Conservation (phyloP, 1,140 invertebrate species). For the Helicoverpa zea region DNA sequence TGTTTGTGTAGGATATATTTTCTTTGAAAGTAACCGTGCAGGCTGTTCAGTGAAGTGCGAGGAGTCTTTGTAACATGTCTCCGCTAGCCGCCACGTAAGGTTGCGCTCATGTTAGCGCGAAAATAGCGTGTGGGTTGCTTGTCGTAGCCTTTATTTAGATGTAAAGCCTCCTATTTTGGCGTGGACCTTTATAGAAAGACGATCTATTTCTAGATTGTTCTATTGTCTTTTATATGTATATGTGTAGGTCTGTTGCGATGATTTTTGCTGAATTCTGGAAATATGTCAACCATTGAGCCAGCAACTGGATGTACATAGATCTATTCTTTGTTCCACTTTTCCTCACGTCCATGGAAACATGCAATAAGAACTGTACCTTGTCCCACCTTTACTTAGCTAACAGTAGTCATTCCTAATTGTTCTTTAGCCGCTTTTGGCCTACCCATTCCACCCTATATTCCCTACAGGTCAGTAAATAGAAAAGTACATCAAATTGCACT, state of each 20-base stretch:
- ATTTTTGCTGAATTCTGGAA: too few relatives aligned
- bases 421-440: not conserved
- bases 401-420: not conserved
- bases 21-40: conserved; percentile 9
- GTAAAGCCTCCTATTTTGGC: too few relatives aligned
- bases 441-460: not conserved
- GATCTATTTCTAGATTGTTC: too few relatives aligned
- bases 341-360: too few relatives aligned
- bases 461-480: not conserved
- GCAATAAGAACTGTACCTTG: too few relatives aligned
- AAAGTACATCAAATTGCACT: conserved; percentile 22
- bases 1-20: not conserved
- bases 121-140: not conserved
- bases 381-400: not conserved
- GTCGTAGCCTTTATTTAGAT: too few relatives aligned
- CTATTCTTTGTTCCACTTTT: too few relatives aligned
- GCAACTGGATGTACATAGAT: too few relatives aligned
- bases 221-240: too few relatives aligned
- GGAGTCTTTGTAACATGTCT: not conserved
- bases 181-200: too few relatives aligned
- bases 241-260: too few relatives aligned
- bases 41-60: conserved; percentile 3
- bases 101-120: not conserved
- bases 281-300: too few relatives aligned
- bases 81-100: conserved; percentile 11